Evolutionary conservation across 2,888 invertebrate species (phyloP).

Genomic region (Clepsis dumicolana): DNA sequence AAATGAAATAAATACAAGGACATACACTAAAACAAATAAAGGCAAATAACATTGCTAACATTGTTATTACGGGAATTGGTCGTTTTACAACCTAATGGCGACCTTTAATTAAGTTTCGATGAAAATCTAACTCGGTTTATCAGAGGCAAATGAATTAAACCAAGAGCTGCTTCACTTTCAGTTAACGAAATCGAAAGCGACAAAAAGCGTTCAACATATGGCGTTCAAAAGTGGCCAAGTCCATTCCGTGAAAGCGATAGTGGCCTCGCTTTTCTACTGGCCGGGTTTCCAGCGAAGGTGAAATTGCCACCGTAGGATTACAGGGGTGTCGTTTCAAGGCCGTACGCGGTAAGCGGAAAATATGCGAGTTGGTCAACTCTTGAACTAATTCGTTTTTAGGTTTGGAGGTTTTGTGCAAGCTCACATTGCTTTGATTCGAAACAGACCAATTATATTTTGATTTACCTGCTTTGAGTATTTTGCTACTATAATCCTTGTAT

Average conservation of each 20-base stretch:
- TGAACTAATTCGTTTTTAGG: slow-evolving; percentile 2
- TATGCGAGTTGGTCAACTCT: slow-evolving; percentile 49
- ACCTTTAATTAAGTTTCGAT: background rate
- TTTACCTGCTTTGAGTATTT: too few species aligned
- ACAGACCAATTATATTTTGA: background rate
- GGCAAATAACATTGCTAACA: background rate
- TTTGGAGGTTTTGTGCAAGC: background rate
- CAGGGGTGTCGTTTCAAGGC: slow-evolving; percentile 64
- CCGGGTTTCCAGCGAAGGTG: slow-evolving; percentile 62
- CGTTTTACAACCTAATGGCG: background rate
- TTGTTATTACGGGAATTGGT: background rate
- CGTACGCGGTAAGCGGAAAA: slow-evolving; percentile 55
- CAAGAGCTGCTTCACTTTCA: slow-evolving; percentile 17
- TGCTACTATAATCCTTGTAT: too few species aligned
- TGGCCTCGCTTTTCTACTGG: slow-evolving; percentile 68
- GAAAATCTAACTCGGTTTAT: background rate
- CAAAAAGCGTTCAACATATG: slow-evolving; percentile 31
- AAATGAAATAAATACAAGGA: slow-evolving; percentile 2
- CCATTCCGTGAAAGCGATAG: slow-evolving; percentile 68
- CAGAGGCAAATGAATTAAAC: background rate
- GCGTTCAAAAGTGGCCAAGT: slow-evolving; percentile 31
- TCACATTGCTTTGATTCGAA: background rate
- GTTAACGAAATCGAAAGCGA: slow-evolving; percentile 35
- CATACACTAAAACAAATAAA: background rate
- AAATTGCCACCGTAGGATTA: slow-evolving; percentile 61